A percentile compares a stretch with the other conserved stretches of the same genome.
phyloP scores from a whole-genome alignment of 2,888 invertebrate species.

The Palloptera scutellata region DNA sequence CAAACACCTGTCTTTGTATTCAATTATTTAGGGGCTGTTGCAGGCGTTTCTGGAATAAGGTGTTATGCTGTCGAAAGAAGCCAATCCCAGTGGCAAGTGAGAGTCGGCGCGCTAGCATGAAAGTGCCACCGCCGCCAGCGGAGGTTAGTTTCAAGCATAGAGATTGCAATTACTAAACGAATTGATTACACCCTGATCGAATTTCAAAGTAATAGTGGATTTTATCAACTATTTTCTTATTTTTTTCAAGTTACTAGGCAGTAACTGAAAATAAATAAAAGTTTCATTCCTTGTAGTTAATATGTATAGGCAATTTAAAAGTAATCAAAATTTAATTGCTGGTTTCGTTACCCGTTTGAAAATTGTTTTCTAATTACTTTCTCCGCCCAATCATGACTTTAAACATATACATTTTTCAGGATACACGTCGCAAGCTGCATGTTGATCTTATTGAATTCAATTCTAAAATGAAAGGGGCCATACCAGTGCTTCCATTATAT shows the following conservation, averaged over 20 bases:
- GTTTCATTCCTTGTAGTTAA: too few species aligned
- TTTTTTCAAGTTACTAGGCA: neutral
- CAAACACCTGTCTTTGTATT: too few species aligned
- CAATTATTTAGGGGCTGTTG: constrained; percentile 59
- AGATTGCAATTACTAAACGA: too few species aligned
- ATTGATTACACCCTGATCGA: neutral
- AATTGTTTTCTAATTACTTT: too few species aligned
- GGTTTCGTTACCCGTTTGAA: too few species aligned
- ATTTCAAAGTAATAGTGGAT: neutral
- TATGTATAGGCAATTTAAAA: too few species aligned
- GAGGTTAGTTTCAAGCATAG: constrained; percentile 66
- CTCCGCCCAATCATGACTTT: too few species aligned
- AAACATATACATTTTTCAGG: too few species aligned
- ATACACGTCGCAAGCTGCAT: constrained; percentile 79
- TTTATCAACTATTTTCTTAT: neutral
- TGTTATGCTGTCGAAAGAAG: constrained; percentile 64
- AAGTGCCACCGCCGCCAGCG: constrained; percentile 66
- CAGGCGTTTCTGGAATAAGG: constrained; percentile 54
- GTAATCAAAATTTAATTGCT: too few species aligned
- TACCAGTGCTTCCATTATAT: constrained; percentile 87
- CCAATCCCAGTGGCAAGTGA: constrained; percentile 55
- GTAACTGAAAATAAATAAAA: neutral
- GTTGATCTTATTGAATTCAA: constrained; percentile 80
- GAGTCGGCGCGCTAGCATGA: constrained; percentile 71
- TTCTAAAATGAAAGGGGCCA: constrained; percentile 89